Evolutionary conservation across 1,140 invertebrate genomes (phyloP), one percentile per base, ranked within the genome.

Genomic region (Hormaphis cornu): DNA sequence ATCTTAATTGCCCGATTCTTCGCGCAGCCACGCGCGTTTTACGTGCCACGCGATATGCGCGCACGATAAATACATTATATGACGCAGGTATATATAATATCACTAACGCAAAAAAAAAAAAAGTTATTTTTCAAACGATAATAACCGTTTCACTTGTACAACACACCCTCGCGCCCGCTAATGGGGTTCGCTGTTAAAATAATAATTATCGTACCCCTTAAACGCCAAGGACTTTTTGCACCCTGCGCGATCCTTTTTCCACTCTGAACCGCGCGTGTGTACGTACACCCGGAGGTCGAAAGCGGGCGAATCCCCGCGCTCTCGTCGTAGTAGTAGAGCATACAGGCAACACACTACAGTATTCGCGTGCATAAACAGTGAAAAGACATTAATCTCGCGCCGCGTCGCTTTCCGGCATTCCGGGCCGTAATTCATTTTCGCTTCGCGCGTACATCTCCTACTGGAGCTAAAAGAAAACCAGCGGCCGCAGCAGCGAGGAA

Each of bases 141-240:
- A 66, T n/a, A n/a, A n/a, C n/a, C n/a, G n/a, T n/a, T n/a, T n/a
- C n/a, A n/a, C n/a, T n/a, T n/a, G n/a, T n/a, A 66, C 44, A 44
- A 50, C 42, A 30, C 42, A 33, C 26, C 18, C 40, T n/a, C 40
- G 7, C 22, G 37, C 16, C 22, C 46, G 44, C 61, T 66, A 66
- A 66, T 66, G 61, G 61, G 50, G 61, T 66, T 66, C 61, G 35
- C 61, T 66, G 61, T 66, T 66, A 66, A 66, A 66, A 66, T 66
- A 66, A 66, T 66, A 50, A 66, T 66, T 66, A 66, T 44, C 33
- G 50, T 2, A 63, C 28, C 42, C 26, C 26, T 66, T 48, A 46
- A 46, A 42, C 26, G 42, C 44, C 42, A n/a, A n/a, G n/a, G n/a
- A n/a, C n/a, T n/a, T n/a, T n/a, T n/a, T n/a, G n/a, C n/a, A n/a